Conservation (phyloP, 1,140 invertebrate species). For the Cotesia chilonis region DNA sequence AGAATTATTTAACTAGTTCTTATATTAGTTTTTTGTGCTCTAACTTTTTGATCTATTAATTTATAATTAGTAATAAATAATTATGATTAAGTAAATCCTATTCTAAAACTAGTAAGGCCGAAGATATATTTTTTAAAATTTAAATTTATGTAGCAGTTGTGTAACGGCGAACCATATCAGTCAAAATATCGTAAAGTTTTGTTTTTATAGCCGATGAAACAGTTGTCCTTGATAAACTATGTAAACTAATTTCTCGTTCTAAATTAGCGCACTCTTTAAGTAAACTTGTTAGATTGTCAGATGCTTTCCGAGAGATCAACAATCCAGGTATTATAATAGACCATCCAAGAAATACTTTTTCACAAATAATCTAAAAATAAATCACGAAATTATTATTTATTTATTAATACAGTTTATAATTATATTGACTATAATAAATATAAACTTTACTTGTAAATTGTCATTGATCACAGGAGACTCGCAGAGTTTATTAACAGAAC, state of each 20-base stretch:
- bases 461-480: constrained; percentile 68
- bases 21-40: too few relatives aligned
- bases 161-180: constrained; percentile 60
- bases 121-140: neutral
- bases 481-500: constrained; percentile 65
- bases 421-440: neutral
- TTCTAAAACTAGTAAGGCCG: constrained; percentile 29
- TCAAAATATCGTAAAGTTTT: constrained; percentile 65
- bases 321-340: constrained; percentile 70
- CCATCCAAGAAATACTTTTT: constrained; percentile 73
- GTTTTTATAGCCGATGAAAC: constrained; percentile 61
- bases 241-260: constrained; percentile 41
- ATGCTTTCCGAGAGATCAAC: constrained; percentile 69
- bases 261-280: constrained; percentile 70
- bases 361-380: constrained; percentile 68
- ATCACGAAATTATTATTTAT: neutral
- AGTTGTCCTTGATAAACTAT: constrained; percentile 54
- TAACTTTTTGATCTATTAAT: neutral
- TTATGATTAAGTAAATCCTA: neutral
- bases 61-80: constrained; percentile 9
- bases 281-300: constrained; percentile 65
- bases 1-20: too few relatives aligned
- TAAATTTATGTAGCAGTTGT: constrained; percentile 37
- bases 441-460: constrained; percentile 68
- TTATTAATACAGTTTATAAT: neutral